Conservation (phyloP, 2,888 invertebrate genomes). For the Orthosia gracilis region DNA sequence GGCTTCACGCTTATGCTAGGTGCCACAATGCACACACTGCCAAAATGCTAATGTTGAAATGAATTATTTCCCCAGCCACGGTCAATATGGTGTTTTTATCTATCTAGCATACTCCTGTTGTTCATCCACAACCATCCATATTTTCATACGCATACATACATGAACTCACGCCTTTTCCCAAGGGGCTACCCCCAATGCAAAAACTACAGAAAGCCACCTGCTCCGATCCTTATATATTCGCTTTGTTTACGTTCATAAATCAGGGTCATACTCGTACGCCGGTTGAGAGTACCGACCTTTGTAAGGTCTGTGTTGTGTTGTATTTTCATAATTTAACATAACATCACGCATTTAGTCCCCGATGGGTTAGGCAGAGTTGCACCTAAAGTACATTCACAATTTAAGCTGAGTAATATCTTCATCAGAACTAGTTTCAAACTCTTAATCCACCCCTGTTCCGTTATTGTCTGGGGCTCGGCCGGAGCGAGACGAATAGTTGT, state of each 20-base stretch:
- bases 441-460: conserved; percentile 51
- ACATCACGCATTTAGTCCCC: too few relatives aligned
- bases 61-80: neutral
- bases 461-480: conserved; percentile 47
- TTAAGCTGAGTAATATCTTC: neutral
- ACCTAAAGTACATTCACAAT: neutral
- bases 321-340: neutral
- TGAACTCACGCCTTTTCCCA: too few relatives aligned
- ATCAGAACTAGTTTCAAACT: conserved; percentile 1
- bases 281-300: too few relatives aligned
- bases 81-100: neutral
- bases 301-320: neutral
- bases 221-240: too few relatives aligned
- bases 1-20: too few relatives aligned
- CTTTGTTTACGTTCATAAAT: too few relatives aligned
- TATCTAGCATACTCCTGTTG: neutral
- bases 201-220: too few relatives aligned
- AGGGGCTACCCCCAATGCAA: too few relatives aligned
- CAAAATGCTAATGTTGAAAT: too few relatives aligned
- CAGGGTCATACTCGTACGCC: too few relatives aligned
- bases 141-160: neutral
- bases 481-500: conserved; percentile 68
- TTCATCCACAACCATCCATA: neutral
- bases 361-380: too few relatives aligned
- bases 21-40: too few relatives aligned